phyloP scores from a whole-genome alignment of 2,797 vertebrate genomes.

The Pteronotus mesoamericanus region DNA sequence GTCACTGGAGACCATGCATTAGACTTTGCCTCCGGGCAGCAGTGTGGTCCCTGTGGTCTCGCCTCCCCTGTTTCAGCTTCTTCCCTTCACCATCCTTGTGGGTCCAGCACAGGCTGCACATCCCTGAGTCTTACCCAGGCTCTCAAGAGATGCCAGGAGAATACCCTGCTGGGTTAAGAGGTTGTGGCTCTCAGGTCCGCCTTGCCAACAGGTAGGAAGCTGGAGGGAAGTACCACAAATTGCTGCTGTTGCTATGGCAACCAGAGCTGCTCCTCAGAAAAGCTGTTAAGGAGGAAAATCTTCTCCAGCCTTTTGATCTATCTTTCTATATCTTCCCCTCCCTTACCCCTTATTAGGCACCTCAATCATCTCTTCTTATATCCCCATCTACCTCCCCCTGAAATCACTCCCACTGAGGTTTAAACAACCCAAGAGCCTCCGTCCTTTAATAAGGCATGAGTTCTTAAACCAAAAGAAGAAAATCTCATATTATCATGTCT shows the following conservation, averaged over 20 bases:
- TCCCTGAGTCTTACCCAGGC: neutral
- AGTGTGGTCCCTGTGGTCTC: neutral
- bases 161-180: constrained; percentile 26
- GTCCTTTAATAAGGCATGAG: neutral
- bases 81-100: neutral
- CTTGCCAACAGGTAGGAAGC: constrained; percentile 9
- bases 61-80: neutral
- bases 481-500: neutral
- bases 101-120: neutral
- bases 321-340: neutral
- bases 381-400: too few relatives aligned
- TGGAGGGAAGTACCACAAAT: neutral
- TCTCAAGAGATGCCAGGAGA: neutral
- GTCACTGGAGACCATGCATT: neutral
- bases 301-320: constrained; percentile 22
- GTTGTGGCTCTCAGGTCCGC: neutral
- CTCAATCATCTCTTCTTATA: neutral
- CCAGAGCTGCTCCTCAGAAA: constrained; percentile 28
- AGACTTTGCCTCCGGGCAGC: constrained; percentile 37
- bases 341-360: neutral
- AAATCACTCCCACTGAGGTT: neutral
- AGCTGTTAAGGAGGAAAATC: constrained; percentile 9
- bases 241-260: constrained; percentile 55
- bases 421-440: neutral
- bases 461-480: neutral